These are phyloP conservation scores for Drosophila prosaltans DNA, from an alignment of 1,140 invertebrate species.

Conservation along the genomic window DNA sequence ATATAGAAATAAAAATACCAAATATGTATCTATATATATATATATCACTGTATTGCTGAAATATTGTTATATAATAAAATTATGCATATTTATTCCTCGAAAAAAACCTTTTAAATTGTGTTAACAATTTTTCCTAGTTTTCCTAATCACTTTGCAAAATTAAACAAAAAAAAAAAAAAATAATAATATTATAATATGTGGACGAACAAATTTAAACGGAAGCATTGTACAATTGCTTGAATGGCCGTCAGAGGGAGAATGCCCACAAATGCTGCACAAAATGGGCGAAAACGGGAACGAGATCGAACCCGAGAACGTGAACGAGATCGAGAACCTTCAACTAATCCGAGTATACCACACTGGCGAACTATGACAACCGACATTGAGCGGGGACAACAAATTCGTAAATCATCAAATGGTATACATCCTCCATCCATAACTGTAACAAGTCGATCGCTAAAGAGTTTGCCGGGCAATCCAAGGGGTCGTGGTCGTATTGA, in stretches of 20 bases:
- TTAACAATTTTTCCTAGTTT: neutral
- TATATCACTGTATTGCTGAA: no score
- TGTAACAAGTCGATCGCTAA: neutral
- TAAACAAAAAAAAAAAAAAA: constrained; percentile 19
- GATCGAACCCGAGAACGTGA: neutral
- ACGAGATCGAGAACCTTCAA: neutral
- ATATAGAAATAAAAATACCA: no score
- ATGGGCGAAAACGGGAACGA: neutral
- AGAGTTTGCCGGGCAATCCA: neutral
- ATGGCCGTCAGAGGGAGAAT: constrained; percentile 36
- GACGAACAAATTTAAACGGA: constrained; percentile 57
- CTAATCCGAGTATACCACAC: constrained; percentile 14
- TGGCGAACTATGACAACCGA: neutral
- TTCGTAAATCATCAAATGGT: neutral
- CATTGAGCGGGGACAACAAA: neutral
- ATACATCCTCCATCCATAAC: neutral
- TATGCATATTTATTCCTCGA: no score
- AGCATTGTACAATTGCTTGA: constrained; percentile 62
- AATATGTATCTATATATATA: no score
- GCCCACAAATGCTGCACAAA: constrained; percentile 21
- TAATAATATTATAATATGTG: constrained; percentile 51
- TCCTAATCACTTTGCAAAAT: constrained; percentile 16
- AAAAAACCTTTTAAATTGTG: no score
- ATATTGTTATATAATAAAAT: no score
- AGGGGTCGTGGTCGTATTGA: neutral